phyloP scores from a whole-genome alignment of 2,797 vertebrate species.

The Cryptoprocta ferox region DNA sequence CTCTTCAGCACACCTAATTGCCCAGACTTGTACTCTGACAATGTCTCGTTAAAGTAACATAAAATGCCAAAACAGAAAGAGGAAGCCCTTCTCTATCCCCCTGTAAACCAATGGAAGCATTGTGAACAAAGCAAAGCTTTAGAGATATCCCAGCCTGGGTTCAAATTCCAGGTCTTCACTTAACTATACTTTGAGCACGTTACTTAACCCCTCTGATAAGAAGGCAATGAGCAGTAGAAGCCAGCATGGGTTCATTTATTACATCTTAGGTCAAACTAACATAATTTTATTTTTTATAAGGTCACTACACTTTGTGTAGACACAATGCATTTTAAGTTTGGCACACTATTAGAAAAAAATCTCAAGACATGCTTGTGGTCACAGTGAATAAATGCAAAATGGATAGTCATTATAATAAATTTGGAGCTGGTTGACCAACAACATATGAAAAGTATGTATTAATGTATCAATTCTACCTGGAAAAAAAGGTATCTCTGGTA shows the following conservation, averaged over 20 bases:
- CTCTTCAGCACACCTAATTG: background rate
- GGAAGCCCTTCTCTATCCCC: background rate
- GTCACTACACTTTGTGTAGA: background rate
- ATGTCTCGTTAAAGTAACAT: background rate
- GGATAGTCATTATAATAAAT: background rate
- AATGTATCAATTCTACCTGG: background rate
- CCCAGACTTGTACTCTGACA: background rate
- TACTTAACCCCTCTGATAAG: background rate
- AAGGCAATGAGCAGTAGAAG: background rate
- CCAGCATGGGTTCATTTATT: background rate
- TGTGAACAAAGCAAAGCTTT: background rate
- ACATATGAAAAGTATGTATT: background rate
- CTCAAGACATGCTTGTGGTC: background rate
- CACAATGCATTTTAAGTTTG: slow-evolving; percentile 21
- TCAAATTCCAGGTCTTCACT: background rate
- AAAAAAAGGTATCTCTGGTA: background rate
- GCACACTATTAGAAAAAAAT: background rate
- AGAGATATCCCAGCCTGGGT: too few species aligned
- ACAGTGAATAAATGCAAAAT: background rate
- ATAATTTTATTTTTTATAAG: background rate
- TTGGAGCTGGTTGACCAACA: background rate
- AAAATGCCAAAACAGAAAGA: background rate
- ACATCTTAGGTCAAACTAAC: background rate
- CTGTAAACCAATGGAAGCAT: background rate
- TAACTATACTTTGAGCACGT: background rate